Evolutionary conservation across 2,797 vertebrate species (phyloP).

Genomic region (Clarias platycephalus): DNA sequence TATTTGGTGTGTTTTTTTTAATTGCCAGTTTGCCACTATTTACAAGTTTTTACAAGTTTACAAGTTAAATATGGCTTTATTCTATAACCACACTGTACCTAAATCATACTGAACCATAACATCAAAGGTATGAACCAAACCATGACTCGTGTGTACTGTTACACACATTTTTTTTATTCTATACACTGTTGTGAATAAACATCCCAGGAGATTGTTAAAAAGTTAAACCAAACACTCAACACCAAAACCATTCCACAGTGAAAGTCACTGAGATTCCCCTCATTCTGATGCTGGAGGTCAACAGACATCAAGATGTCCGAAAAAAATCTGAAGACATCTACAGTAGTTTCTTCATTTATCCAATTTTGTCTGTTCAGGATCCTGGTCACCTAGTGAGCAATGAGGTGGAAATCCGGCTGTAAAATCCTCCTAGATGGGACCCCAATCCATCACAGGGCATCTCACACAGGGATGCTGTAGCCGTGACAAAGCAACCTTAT

Average conservation of each 20-base stretch:
- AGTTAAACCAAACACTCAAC: neutral
- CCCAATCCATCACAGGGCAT: neutral
- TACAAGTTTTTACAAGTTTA: no score
- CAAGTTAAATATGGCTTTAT: no score
- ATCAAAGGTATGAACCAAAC: neutral
- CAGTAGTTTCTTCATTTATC: neutral
- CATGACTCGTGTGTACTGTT: no score
- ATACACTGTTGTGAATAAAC: neutral
- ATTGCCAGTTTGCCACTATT: no score
- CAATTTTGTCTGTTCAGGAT: constrained; percentile 5
- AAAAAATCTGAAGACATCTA: neutral
- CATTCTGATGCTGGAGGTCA: neutral
- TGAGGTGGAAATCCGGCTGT: neutral
- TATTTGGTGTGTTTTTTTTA: no score
- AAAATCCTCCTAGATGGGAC: neutral
- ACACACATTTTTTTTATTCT: neutral
- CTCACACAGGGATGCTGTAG: neutral
- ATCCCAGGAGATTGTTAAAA: neutral
- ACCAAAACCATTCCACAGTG: neutral
- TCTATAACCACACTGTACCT: no score
- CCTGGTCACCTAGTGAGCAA: neutral
- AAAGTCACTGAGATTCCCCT: neutral
- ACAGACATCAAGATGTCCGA: neutral
- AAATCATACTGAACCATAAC: neutral
- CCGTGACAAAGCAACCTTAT: no score